A percentile compares a stretch with the other conserved stretches of the same genome.
Evolutionary conservation across 2,113 vertebrate genomes (phyloP).

Genomic region (Eleginops maclovinus): DNA sequence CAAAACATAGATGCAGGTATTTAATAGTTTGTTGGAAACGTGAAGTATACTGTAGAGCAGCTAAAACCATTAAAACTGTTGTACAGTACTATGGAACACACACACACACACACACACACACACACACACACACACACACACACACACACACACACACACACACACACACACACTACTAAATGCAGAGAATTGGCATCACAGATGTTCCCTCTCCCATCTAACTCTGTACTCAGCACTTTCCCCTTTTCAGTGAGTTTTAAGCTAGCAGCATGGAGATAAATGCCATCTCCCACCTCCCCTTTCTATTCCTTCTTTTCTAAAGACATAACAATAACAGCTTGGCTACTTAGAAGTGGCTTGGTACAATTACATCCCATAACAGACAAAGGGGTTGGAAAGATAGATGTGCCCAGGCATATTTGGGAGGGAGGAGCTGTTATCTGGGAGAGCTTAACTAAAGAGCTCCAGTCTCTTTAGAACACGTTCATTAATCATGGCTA

Average conservation of each 20-base stretch:
- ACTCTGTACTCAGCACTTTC: constrained; percentile 63
- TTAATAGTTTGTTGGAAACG: no score
- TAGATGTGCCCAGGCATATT: constrained; percentile 20
- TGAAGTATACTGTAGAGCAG: no score
- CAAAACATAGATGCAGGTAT: no score
- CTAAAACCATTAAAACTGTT: constrained; percentile 5
- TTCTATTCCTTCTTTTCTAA: constrained; percentile 34
- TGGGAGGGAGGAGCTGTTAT: neutral
- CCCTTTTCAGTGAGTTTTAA: constrained; percentile 60
- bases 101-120: neutral
- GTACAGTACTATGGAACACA: neutral
- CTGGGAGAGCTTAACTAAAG: constrained; percentile 39
- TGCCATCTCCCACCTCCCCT: constrained; percentile 53
- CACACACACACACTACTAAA: constrained; percentile 18
- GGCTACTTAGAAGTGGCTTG: constrained; percentile 26
- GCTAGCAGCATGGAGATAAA: constrained; percentile 53
- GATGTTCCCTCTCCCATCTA: constrained; percentile 52
- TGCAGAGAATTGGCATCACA: constrained; percentile 43
- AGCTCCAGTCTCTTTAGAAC: constrained; percentile 33
- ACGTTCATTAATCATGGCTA: constrained; percentile 46
- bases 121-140: constrained; percentile 4
- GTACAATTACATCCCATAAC: constrained; percentile 32
- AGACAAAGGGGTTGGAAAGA: constrained; percentile 21
- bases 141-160: constrained; percentile 4
- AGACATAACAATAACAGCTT: constrained; percentile 59